Base-by-base conservation (phyloP, 2,113 vertebrate genomes). In the Corythornis cristatus region DNA sequence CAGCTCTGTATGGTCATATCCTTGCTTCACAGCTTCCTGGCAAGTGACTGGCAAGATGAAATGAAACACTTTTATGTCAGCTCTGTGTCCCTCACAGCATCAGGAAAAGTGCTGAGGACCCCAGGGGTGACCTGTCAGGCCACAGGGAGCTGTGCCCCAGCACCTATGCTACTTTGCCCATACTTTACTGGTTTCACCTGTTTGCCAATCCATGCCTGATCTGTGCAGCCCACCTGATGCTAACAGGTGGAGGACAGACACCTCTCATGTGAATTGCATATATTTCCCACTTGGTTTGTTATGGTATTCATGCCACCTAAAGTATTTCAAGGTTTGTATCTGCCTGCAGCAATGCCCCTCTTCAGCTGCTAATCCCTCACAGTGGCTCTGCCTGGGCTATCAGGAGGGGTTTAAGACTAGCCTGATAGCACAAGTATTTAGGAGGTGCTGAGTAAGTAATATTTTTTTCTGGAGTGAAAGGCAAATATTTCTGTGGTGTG, bases 1-100 rank as follows among this genome's bases (percentile, higher is more conserved):
- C 0, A 5, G 51, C 8, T 53, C 21, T 0, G 0, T 25, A 20
- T 33, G 35, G 11, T 29, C 6, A 2, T 8, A 5, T 13, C 51
- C 53, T 42, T 5, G 6, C 58, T 31, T 10, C n/a, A 50, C 0
- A 1, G 12, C 40, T 37, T n/a, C 25, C 66, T 43, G 40, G 20
- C 11, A 33, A 48, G 28, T 9, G 40, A 31, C 14, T 0, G 3
- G 17, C 15, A 28, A 58, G 45, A 23, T 1, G 4, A 19, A 70
- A 19, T 0, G 1, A 91, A 35, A 33, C 60, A 12, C 11, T 60
- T 43, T 22, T 45, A 28, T 0, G 0, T 23, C 46, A 13, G 8
- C 23, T 72, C 26, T 21, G 12, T 37, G 33, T 25, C 53, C 45
- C 31, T 70, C 17, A 29, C 1, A 2, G 26, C 48, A 58, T 12